Conservation (phyloP, 2,113 vertebrate species). For the Asarcornis scutulata region DNA sequence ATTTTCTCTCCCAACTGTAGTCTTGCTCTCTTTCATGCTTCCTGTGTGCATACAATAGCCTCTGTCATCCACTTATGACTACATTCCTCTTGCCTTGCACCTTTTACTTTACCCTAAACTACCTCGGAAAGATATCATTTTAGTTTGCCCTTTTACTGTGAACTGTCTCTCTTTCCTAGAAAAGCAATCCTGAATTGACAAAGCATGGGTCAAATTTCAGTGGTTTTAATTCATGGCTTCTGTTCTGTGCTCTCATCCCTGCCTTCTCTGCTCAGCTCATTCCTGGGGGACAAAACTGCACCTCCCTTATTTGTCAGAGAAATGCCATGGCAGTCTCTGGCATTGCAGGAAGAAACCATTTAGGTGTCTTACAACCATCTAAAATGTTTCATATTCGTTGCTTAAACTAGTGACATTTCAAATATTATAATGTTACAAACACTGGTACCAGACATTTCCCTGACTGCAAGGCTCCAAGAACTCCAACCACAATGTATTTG, state of each 20-base stretch:
- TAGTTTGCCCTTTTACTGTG: not conserved
- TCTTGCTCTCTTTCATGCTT: not conserved
- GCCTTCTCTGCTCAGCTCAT: not conserved
- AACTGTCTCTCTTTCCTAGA: not conserved
- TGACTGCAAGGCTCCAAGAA: not conserved
- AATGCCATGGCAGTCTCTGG: not conserved
- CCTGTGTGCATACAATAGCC: not conserved
- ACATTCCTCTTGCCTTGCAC: not conserved
- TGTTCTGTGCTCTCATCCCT: rapidly evolving
- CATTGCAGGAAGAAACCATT: not conserved
- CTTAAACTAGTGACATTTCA: not conserved
- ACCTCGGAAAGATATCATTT: not conserved
- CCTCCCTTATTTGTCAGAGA: not conserved
- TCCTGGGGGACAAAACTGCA: not conserved
- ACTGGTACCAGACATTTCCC: not conserved
- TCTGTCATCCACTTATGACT: not conserved
- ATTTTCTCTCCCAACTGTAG: not conserved
- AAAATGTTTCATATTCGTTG: not conserved
- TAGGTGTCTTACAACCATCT: not conserved
- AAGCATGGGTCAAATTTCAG: not conserved
- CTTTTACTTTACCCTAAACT: not conserved
- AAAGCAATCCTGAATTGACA: not conserved
- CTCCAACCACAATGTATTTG: not conserved
- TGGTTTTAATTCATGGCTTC: not conserved
- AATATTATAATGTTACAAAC: not conserved